Base-by-base conservation (phyloP, 2,797 vertebrate genomes). In the Bradypus variegatus region DNA sequence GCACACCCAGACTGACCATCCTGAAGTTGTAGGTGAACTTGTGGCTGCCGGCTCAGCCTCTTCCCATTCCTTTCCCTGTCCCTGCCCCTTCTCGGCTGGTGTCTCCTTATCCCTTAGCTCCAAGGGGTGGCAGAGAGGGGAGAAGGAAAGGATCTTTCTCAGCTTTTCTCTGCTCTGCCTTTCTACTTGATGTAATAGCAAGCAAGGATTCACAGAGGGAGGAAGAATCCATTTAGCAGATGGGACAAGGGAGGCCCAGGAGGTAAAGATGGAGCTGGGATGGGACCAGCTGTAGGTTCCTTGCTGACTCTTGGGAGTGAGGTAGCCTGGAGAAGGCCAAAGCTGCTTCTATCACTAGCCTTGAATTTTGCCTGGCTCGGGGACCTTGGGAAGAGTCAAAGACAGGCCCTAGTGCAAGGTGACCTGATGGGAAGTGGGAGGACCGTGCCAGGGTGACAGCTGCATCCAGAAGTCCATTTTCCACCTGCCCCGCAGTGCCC, bases 91-190 rank as follows among this genome's bases (percentile, higher is more conserved):
- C 58, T 7, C 14, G n/a, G 55, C 33, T 31, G 67, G 33, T 14
- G 8, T 5, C 55, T 73, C 60, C 25, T 78, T 3, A 5, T 8
- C n/a, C 53, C 80, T 77, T 7, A 4, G 45, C 65, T 67, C 41
- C 48, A 0, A 3, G 41, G 14, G 13, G 5, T 2, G 64, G 23
- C 2, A 15, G 72, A 25, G 14, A 0, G 0, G 31, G 36, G 50
- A 60, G 69, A 33, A 55, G 45, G 33, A 21, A 41, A 58, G 7
- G 36, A 2, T 33, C 58, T 62, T 41, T 53, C 50, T 45, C 53
- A 2, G 13, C 23, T 41, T 75, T 77, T 76, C 67, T 31, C 9
- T 0, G 0, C n/a, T 48, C 18, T 82, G 29, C 41, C 25, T 77
- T 70, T 69, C 23, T 91, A 48, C 38, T 62, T 62, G 27, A 67